These are phyloP conservation scores for Hyposmocoma kahamanoa DNA, from an alignment of 1,140 invertebrate genomes.

Conservation along the genomic window DNA sequence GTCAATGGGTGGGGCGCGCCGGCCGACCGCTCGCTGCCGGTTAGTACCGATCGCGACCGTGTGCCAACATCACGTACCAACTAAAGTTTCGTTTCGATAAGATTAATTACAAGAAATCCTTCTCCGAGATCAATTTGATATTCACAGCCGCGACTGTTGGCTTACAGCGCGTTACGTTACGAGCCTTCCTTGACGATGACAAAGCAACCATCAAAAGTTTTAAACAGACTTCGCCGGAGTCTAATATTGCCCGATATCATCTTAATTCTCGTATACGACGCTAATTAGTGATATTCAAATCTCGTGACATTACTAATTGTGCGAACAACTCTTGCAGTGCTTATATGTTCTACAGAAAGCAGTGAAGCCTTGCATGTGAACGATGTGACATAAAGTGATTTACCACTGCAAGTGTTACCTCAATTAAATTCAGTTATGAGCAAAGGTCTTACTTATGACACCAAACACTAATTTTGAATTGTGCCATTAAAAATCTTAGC, in stretches of 20 bases:
- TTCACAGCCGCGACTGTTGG: constrained; percentile 4
- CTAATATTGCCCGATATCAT: constrained; percentile 49
- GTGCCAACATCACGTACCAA: constrained; percentile 36
- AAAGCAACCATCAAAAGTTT: constrained; percentile 58
- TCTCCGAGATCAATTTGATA: constrained; percentile 5
- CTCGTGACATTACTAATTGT: constrained; percentile 5
- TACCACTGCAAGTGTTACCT: constrained; percentile 15
- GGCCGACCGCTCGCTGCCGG: constrained; percentile 23
- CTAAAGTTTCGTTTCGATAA: constrained; percentile 17
- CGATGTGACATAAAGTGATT: constrained; percentile 35
- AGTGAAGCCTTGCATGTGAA: constrained; percentile 25
- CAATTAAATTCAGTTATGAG: constrained; percentile 16
- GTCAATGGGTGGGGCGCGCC: constrained; percentile 50
- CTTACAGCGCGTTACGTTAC: constrained; percentile 3
- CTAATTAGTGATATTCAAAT: constrained; percentile 34
- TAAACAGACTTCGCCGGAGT: constrained; percentile 49
- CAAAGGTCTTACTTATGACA: constrained; percentile 1
- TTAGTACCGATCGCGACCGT: constrained; percentile 47
- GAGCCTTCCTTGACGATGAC: constrained; percentile 44
- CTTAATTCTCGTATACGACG: constrained; percentile 64
- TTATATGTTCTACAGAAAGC: constrained; percentile 19
- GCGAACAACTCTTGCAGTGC: neutral
- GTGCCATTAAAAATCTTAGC: constrained; percentile 61
- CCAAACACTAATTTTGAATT: constrained; percentile 21
- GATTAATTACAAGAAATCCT: no score